These are phyloP conservation scores for Myotis daubentonii DNA, from an alignment of 2,797 vertebrate genomes.

Conservation along the genomic window DNA sequence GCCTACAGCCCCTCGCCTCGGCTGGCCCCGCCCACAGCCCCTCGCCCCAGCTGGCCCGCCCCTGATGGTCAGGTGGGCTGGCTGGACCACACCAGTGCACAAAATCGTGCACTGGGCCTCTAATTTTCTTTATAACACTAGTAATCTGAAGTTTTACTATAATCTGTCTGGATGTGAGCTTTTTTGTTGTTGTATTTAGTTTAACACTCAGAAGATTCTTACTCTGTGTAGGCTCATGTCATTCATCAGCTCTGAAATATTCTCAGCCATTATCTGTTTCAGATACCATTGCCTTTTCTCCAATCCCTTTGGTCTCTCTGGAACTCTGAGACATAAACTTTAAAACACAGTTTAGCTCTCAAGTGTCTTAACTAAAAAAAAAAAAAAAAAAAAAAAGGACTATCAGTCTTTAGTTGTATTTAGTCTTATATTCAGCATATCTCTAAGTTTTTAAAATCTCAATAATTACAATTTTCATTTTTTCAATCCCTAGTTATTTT, in stretches of 20 bases:
- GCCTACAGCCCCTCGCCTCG: no score
- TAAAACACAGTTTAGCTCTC: background rate
- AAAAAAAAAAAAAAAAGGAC: background rate
- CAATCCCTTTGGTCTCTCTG: background rate
- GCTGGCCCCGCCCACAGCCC: no score
- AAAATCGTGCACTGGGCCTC: fast-evolving
- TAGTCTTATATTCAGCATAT: background rate
- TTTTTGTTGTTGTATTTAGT: constrained; percentile 5
- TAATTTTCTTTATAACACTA: background rate
- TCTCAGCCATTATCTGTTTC: background rate
- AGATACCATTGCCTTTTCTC: background rate
- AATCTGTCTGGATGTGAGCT: background rate
- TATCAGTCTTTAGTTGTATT: background rate
- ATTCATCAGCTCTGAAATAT: background rate
- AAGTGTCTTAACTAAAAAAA: background rate
- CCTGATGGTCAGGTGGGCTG: no score
- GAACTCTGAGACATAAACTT: background rate
- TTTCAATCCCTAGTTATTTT: constrained; percentile 22
- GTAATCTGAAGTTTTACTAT: background rate
- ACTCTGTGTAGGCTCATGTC: background rate
- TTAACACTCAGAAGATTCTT: background rate
- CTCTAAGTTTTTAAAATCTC: background rate
- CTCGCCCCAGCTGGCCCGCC: no score
- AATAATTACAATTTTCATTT: constrained; percentile 31
- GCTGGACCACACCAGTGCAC: no score